Evolutionary conservation across 2,113 vertebrate species (phyloP).

Genomic region (Pionites leucogaster): DNA sequence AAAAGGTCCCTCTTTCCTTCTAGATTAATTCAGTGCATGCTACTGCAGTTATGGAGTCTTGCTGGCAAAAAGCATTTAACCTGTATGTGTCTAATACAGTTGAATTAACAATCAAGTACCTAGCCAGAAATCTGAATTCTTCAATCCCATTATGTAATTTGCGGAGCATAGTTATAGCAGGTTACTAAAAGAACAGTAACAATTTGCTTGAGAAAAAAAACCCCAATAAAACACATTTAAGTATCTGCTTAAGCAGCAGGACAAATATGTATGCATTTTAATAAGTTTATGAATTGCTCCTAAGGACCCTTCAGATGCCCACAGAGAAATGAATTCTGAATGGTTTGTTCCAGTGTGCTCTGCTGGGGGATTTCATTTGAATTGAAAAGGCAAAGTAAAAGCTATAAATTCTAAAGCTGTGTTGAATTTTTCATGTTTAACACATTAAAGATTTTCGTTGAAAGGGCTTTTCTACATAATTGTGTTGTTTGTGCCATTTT

Average conservation of each 20-base stretch:
- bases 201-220: conserved; percentile 20
- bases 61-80: not conserved
- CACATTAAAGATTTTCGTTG: not conserved
- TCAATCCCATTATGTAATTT: not conserved
- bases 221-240: not conserved
- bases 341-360: conserved; percentile 6
- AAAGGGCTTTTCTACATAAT: not conserved
- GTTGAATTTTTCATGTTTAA: not conserved
- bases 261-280: not conserved
- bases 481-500: not conserved
- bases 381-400: conserved; percentile 12
- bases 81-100: not conserved
- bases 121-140: not conserved
- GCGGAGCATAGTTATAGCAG: not conserved
- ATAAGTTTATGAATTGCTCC: conserved; percentile 30
- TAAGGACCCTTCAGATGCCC: conserved; percentile 1
- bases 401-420: conserved; percentile 18
- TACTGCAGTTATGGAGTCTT: not conserved
- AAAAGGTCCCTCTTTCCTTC: not conserved
- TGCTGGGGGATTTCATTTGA: conserved; percentile 16
- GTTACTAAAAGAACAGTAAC: not conserved
- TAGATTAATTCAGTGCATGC: not conserved
- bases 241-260: not conserved
- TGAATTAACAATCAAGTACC: not conserved
- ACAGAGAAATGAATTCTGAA: conserved; percentile 32